Percentiles rank a stretch among this genome's conserved stretches.
These are phyloP conservation scores for Oxyura jamaicensis DNA, from an alignment of 2,113 vertebrate species.

Conservation along the genomic window DNA sequence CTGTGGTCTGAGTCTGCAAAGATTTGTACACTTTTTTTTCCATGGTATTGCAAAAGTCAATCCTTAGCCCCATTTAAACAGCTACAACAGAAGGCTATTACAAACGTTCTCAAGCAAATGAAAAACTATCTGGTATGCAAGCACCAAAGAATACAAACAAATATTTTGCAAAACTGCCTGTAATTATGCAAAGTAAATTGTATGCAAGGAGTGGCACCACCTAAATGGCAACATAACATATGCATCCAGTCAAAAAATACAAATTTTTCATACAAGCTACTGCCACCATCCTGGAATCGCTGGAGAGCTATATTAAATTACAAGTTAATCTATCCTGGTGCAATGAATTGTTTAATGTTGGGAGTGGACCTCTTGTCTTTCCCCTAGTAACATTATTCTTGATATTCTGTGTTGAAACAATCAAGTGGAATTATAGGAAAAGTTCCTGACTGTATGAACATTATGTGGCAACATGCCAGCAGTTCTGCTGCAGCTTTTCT, in stretches of 20 bases:
- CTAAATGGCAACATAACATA: background rate
- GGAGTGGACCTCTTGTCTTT: background rate
- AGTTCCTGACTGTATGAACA: background rate
- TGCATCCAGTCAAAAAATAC: background rate
- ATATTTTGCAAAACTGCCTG: constrained; percentile 15
- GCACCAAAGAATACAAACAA: background rate
- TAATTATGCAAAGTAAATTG: constrained; percentile 57
- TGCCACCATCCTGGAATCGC: background rate
- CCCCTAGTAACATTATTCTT: background rate
- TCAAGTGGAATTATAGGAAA: background rate
- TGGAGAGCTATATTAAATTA: background rate
- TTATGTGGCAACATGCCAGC: background rate
- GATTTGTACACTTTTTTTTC: background rate
- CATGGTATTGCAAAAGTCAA: background rate
- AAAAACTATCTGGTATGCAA: background rate
- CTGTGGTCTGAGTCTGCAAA: background rate
- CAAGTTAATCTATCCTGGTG: background rate
- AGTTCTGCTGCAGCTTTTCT: constrained; percentile 1
- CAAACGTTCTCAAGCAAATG: background rate
- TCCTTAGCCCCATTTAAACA: background rate
- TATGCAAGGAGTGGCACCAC: background rate
- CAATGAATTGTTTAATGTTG: background rate
- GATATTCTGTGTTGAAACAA: background rate
- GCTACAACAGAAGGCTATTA: background rate
- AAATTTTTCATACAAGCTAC: background rate